Conservation (phyloP, 2,113 vertebrate species). For the Atherinomorus stipes region DNA sequence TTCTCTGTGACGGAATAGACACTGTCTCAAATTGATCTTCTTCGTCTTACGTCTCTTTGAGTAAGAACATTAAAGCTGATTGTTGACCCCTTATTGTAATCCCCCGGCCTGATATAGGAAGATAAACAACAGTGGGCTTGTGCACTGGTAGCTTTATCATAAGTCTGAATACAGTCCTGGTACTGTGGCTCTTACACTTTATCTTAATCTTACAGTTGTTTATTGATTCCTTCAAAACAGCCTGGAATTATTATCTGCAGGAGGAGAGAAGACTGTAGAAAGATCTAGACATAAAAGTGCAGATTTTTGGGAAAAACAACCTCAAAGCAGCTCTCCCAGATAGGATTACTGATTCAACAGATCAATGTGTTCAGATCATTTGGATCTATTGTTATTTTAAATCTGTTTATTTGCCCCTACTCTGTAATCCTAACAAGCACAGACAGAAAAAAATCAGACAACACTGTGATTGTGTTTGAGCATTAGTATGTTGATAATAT, state of each 20-base stretch:
- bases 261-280: not conserved
- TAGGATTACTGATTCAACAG: conserved; percentile 11
- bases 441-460: conserved; percentile 28
- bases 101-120: conserved; percentile 36
- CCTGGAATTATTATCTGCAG: not conserved
- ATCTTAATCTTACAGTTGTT: too few relatives aligned
- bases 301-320: not conserved
- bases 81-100: conserved; percentile 51
- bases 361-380: conserved; percentile 7
- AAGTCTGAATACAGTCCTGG: not conserved
- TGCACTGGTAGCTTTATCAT: not conserved
- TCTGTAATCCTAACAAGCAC: not conserved
- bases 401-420: conserved; percentile 17
- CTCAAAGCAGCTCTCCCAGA: conserved; percentile 17
- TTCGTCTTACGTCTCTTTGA: conserved; percentile 34
- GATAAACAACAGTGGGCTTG: conserved; percentile 45
- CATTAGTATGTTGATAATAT: conserved; percentile 10
- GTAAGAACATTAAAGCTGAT: conserved; percentile 38
- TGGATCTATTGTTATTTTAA: not conserved
- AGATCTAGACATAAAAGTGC: not conserved
- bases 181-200: not conserved
- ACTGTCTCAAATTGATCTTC: conserved; percentile 56
- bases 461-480: conserved; percentile 36
- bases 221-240: not conserved
- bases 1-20: conserved; percentile 25